Percentiles rank a stretch among this genome's conserved stretches.
These are phyloP conservation scores for Acrobasis repandana DNA, from an alignment of 2,888 invertebrate species.

Conservation along the genomic window DNA sequence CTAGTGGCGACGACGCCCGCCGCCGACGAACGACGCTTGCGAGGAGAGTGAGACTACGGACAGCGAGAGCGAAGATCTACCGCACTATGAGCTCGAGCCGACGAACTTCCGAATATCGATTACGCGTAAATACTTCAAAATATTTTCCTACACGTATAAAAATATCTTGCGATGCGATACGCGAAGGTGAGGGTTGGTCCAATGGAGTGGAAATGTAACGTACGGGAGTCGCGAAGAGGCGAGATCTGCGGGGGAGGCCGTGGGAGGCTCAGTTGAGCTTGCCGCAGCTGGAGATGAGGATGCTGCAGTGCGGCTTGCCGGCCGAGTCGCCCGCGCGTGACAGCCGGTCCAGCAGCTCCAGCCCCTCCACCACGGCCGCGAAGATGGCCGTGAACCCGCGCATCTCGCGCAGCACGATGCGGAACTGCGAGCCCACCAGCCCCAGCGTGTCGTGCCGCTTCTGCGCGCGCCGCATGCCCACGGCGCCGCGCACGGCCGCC, in stretches of 20 bases:
- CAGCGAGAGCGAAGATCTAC: conserved; percentile 9
- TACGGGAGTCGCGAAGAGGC: conserved; percentile 35
- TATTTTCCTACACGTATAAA: conserved; percentile 42
- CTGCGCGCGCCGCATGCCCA: conserved; percentile 91
- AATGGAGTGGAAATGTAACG: conserved; percentile 31
- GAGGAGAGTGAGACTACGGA: too few relatives aligned
- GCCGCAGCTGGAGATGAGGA: conserved; percentile 89
- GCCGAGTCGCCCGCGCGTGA: conserved; percentile 89
- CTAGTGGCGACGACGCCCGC: conserved; percentile 29
- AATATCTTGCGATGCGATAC: conserved; percentile 40
- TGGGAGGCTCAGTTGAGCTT: conserved; percentile 82
- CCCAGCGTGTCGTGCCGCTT: conserved; percentile 90
- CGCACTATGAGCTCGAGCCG: conserved; percentile 41
- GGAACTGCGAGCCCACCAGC: conserved; percentile 93
- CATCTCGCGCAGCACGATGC: conserved; percentile 91
- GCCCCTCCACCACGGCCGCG: conserved; percentile 90
- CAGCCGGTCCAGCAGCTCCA: conserved; percentile 90
- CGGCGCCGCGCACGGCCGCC: conserved; percentile 88
- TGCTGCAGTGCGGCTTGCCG: conserved; percentile 89
- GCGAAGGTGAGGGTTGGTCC: conserved; percentile 32
- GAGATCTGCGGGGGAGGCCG: conserved; percentile 30
- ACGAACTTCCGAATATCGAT: conserved; percentile 34
- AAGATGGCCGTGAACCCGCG: conserved; percentile 92
- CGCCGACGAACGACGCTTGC: conserved; percentile 31
- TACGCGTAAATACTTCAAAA: conserved; percentile 47